phyloP scores from a whole-genome alignment of 2,113 vertebrate genomes.

The Sylvilagus bachmani region DNA sequence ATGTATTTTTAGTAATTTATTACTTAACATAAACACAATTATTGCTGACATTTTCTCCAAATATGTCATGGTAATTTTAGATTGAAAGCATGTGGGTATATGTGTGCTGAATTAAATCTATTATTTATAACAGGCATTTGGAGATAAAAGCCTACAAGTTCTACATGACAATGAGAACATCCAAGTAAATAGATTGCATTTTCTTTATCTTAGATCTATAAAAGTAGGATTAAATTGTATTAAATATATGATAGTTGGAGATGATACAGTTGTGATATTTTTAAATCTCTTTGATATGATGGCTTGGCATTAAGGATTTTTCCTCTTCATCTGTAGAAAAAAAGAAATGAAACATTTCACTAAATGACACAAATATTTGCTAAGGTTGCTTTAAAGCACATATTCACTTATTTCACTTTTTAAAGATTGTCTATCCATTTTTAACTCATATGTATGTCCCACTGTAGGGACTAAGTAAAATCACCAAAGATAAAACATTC shows the following conservation, averaged over 20 bases:
- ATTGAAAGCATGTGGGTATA: neutral
- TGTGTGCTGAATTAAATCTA: constrained; percentile 42
- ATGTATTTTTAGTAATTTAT: constrained; percentile 13
- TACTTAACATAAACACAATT: constrained; percentile 60
- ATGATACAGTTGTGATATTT: neutral
- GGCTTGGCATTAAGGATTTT: neutral
- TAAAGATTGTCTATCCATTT: constrained; percentile 3
- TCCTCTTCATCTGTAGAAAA: neutral
- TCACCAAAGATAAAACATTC: neutral
- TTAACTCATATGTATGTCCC: neutral
- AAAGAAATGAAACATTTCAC: constrained; percentile 21
- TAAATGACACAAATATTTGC: constrained; percentile 15
- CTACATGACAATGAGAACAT: neutral
- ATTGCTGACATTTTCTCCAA: constrained; percentile 48
- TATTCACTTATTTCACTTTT: neutral
- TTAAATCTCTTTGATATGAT: constrained; percentile 19
- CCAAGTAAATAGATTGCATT: neutral
- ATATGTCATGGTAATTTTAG: constrained; percentile 43
- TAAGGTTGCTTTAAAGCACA: constrained; percentile 24
- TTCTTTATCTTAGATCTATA: neutral
- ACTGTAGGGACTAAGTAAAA: neutral
- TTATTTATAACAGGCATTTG: constrained; percentile 26
- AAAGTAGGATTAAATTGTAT: constrained; percentile 47
- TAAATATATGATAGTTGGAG: constrained; percentile 32
- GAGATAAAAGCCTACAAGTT: constrained; percentile 18